A percentile compares a stretch with the other conserved stretches of the same genome.
Evolutionary conservation across 2,888 invertebrate genomes (phyloP).

Genomic region (Oscheius sp.): DNA sequence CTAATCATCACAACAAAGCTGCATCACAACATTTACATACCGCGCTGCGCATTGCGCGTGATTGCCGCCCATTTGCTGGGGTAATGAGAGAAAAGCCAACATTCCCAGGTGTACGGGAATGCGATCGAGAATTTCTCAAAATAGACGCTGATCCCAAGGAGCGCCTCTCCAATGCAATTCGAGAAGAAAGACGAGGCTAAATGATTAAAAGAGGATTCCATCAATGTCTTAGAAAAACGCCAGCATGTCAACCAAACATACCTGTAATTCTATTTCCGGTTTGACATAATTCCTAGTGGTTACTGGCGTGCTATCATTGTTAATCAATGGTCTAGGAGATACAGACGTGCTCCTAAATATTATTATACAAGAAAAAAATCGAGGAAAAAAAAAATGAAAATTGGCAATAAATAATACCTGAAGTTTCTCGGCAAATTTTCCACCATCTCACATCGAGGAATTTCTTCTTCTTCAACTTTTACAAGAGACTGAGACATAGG

Average conservation of each 20-base stretch:
- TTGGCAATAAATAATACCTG: background rate
- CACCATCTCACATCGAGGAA: background rate
- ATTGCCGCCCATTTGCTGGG: slow-evolving; percentile 16
- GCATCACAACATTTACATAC: slow-evolving; percentile 4
- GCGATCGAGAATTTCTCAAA: slow-evolving; percentile 9
- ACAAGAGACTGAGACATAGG: slow-evolving; percentile 34
- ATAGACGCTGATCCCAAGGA: slow-evolving; percentile 24
- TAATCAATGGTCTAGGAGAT: slow-evolving; percentile 15
- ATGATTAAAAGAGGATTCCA: background rate
- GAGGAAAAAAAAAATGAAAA: background rate
- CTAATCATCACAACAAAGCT: too few relatives aligned
- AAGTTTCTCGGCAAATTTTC: slow-evolving; percentile 2
- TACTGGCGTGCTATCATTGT: background rate
- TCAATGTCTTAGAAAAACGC: too few relatives aligned
- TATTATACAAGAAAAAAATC: too few relatives aligned
- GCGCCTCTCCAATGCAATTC: slow-evolving; percentile 29
- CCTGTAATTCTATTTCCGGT: background rate
- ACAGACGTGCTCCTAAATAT: slow-evolving; percentile 28
- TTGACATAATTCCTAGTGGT: background rate
- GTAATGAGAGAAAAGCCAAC: slow-evolving; percentile 18
- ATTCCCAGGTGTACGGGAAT: slow-evolving; percentile 8
- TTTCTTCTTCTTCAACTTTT: slow-evolving; percentile 38
- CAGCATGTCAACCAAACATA: background rate
- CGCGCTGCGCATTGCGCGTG: slow-evolving; percentile 21
- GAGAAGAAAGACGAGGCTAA: slow-evolving; percentile 17